A percentile compares a stretch with the other conserved stretches of the same genome.
Conservation (phyloP, 2,113 vertebrate genomes). For the Channa argus region DNA sequence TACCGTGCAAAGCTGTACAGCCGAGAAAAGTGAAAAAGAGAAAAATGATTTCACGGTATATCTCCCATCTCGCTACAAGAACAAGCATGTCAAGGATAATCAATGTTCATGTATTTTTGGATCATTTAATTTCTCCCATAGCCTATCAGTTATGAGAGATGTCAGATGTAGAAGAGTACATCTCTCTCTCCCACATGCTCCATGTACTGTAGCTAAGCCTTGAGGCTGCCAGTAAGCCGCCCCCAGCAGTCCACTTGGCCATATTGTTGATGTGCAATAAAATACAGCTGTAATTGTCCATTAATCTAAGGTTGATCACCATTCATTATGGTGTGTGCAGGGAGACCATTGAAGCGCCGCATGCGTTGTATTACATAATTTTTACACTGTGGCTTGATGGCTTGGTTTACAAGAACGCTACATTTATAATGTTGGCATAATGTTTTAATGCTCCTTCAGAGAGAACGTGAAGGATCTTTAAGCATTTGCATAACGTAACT, state of each 20-base stretch:
- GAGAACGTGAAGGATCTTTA: conserved; percentile 9
- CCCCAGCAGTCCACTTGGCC: conserved; percentile 49
- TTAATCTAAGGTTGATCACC: conserved; percentile 77
- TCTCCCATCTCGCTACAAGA: conserved; percentile 14
- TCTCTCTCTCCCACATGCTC: conserved; percentile 37
- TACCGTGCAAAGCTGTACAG: conserved; percentile 12
- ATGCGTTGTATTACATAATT: conserved; percentile 60
- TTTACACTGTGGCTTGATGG: conserved; percentile 46
- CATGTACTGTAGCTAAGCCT: conserved; percentile 14
- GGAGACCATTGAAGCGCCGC: conserved; percentile 54
- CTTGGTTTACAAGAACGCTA: conserved; percentile 61
- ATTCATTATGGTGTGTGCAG: conserved; percentile 66
- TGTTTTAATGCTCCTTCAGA: conserved; percentile 31
- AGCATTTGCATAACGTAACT: background rate
- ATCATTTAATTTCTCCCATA: conserved; percentile 40
- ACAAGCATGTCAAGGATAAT: conserved; percentile 49
- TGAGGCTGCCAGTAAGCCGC: conserved; percentile 9
- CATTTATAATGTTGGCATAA: conserved; percentile 32
- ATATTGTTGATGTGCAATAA: conserved; percentile 76
- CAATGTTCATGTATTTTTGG: conserved; percentile 53
- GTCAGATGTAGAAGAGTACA: conserved; percentile 10
- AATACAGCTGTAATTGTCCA: conserved; percentile 72
- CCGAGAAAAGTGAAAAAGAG: background rate
- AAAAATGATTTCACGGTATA: conserved; percentile 40
- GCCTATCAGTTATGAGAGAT: conserved; percentile 28